These are phyloP conservation scores for Aporrectodea caliginosa DNA, from an alignment of 1,140 invertebrate species.

Conservation along the genomic window DNA sequence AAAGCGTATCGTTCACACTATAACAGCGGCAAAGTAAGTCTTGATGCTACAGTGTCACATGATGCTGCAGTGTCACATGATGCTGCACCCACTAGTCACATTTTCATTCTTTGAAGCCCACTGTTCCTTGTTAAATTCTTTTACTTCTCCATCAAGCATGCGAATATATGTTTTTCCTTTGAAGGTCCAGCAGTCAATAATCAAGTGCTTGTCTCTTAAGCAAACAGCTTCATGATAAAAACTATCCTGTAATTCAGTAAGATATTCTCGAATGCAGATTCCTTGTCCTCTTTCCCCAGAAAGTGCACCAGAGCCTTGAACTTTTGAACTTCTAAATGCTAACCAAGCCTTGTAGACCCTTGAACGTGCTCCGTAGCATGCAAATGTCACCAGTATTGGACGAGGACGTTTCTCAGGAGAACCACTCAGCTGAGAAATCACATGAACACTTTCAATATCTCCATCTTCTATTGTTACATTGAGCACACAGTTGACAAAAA, in stretches of 20 bases:
- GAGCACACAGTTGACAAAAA: conserved; percentile 18
- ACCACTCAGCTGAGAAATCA: background rate
- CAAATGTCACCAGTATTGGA: conserved; percentile 17
- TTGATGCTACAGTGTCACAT: background rate
- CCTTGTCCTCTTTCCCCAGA: conserved; percentile 16
- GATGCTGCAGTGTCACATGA: background rate
- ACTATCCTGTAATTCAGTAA: conserved; percentile 13
- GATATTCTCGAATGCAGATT: conserved; percentile 20
- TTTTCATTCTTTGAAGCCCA: background rate
- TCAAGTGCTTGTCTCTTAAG: conserved; percentile 9
- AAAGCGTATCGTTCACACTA: too few relatives aligned
- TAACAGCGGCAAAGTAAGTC: too few relatives aligned
- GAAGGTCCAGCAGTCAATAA: conserved; percentile 20
- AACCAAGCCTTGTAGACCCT: conserved; percentile 19
- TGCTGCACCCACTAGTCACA: background rate
- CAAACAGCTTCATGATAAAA: conserved; percentile 8
- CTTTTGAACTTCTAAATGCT: conserved; percentile 4
- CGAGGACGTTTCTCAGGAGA: conserved; percentile 14
- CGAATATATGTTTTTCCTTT: conserved; percentile 18
- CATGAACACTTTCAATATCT: conserved; percentile 16
- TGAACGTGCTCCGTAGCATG: conserved; percentile 5
- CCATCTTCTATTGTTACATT: conserved; percentile 13
- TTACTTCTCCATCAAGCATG: background rate
- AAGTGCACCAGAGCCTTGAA: conserved; percentile 1
- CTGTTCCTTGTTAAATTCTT: conserved; percentile 9